Evolutionary conservation across 2,797 vertebrate species (phyloP).

Genomic region (Malacoctenus gilli): DNA sequence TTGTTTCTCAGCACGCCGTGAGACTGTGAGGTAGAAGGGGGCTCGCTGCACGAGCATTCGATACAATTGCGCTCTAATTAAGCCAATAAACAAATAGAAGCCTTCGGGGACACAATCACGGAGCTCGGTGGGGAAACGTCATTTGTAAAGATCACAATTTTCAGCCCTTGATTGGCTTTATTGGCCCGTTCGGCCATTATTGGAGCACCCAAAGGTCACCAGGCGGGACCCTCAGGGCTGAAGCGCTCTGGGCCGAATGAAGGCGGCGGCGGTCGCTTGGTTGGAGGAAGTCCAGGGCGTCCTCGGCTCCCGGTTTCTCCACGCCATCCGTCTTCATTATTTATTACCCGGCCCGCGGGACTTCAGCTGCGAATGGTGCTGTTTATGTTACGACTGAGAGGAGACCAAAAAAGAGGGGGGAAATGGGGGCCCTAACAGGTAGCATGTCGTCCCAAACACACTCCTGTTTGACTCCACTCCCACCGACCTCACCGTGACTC

Average conservation of each 20-base stretch:
- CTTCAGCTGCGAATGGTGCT: slow-evolving; percentile 56
- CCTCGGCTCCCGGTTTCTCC: slow-evolving; percentile 19
- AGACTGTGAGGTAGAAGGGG: slow-evolving; percentile 38
- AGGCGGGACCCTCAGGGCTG: slow-evolving; percentile 23
- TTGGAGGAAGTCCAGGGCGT: slow-evolving; percentile 54
- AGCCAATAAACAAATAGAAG: slow-evolving; percentile 74
- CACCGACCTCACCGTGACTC: slow-evolving; percentile 53
- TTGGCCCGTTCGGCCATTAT: slow-evolving; percentile 48
- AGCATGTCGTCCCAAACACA: slow-evolving; percentile 14
- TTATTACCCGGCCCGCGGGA: slow-evolving; percentile 54
- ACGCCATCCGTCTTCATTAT: slow-evolving; percentile 60
- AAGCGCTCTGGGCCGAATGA: slow-evolving; percentile 53
- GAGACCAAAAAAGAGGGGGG: slow-evolving; percentile 22
- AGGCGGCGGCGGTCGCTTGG: slow-evolving; percentile 49
- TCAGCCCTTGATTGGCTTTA: slow-evolving; percentile 66
- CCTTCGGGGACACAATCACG: slow-evolving; percentile 57
- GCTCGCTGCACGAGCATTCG: slow-evolving; percentile 47
- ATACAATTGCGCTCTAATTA: slow-evolving; percentile 72
- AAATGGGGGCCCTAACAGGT: slow-evolving; percentile 17
- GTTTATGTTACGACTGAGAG: slow-evolving; percentile 51
- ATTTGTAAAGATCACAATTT: slow-evolving; percentile 65
- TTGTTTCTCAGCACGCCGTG: slow-evolving; percentile 44
- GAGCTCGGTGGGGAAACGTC: slow-evolving; percentile 45
- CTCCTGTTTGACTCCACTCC: slow-evolving; percentile 50
- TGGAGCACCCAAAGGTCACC: slow-evolving; percentile 56